Conservation (phyloP, 2,113 vertebrate genomes). For the Antigone vipio region DNA sequence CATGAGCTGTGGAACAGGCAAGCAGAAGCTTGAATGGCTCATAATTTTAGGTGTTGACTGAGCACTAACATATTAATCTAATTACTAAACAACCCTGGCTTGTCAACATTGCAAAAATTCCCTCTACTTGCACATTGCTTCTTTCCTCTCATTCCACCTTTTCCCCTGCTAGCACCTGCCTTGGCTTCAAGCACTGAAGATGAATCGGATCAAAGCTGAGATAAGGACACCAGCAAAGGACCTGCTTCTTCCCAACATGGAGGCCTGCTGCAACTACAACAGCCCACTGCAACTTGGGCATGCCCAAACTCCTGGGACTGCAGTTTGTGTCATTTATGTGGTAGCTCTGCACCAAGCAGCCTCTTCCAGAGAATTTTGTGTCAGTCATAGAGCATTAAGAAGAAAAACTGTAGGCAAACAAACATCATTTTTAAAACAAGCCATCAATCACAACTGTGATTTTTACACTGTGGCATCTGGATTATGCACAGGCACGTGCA, state of each 20-base stretch:
- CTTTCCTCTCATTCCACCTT: background rate
- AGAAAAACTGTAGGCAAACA: background rate
- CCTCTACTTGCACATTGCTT: background rate
- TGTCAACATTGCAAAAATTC: background rate
- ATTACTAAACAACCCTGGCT: background rate
- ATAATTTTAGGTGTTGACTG: background rate
- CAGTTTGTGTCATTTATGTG: too few relatives aligned
- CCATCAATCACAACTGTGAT: background rate
- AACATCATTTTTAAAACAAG: background rate
- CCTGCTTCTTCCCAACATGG: background rate
- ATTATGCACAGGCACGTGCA: background rate
- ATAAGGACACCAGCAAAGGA: background rate
- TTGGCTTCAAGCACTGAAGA: background rate
- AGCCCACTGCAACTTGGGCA: background rate
- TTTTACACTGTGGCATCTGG: background rate
- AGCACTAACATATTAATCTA: background rate
- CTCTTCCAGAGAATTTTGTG: background rate
- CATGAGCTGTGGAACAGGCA: background rate
- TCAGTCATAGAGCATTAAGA: background rate
- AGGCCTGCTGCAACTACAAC: rapidly evolving
- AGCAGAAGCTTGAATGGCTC: background rate
- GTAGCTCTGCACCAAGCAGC: background rate
- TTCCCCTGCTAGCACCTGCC: background rate
- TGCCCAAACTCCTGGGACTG: background rate
- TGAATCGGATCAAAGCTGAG: background rate